These are phyloP conservation scores for Tetragnatha montana DNA, from an alignment of 2,888 invertebrate species.

Conservation along the genomic window DNA sequence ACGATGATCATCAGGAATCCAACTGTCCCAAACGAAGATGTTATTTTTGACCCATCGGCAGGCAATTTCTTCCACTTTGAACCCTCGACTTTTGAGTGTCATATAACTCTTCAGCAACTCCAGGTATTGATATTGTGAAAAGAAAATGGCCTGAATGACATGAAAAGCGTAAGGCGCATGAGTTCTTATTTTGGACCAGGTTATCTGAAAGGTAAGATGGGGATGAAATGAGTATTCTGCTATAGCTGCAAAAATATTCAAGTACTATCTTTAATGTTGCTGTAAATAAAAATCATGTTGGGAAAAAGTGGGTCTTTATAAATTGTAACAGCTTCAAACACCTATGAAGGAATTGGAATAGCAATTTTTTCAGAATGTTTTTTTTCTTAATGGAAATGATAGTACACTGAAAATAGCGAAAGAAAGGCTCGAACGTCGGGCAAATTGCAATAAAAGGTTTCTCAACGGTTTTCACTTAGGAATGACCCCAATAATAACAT, in stretches of 20 bases:
- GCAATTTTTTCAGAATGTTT: too few relatives aligned
- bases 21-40: slow-evolving; percentile 77
- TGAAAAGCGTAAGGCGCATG: slow-evolving; percentile 78
- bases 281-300: too few relatives aligned
- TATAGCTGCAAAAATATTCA: not conserved
- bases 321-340: too few relatives aligned
- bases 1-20: slow-evolving; percentile 76
- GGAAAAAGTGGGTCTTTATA: too few relatives aligned
- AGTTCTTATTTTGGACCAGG: slow-evolving; percentile 80
- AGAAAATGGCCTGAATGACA: slow-evolving; percentile 75
- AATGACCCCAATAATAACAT: too few relatives aligned
- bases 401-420: too few relatives aligned
- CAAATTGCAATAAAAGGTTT: too few relatives aligned
- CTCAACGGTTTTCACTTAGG: too few relatives aligned
- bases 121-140: slow-evolving; percentile 79
- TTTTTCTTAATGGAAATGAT: too few relatives aligned
- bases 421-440: too few relatives aligned
- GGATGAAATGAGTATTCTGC: not conserved
- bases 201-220: slow-evolving; percentile 73
- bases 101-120: slow-evolving; percentile 76
- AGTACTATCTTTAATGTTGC: not conserved
- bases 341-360: too few relatives aligned
- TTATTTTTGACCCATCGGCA: slow-evolving; percentile 82
- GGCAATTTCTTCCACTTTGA: slow-evolving; percentile 78
- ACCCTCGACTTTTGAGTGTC: slow-evolving; percentile 17